Base-by-base conservation (phyloP, 2,888 invertebrate genomes). In the Amphipoea oculea region DNA sequence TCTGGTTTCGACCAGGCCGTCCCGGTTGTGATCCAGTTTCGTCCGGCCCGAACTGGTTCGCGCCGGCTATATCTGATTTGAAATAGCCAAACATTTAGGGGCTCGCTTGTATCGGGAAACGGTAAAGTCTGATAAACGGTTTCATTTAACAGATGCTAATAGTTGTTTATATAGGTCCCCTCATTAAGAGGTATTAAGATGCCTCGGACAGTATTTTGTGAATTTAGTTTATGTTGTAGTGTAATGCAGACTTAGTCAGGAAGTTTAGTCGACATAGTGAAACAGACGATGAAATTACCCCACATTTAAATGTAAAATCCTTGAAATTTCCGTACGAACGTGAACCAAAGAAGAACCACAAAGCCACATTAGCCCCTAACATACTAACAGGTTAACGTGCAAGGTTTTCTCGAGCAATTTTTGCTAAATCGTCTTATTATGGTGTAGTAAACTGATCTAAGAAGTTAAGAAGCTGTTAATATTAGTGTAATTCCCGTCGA, bases 1-100 rank as follows among this genome's bases (percentile, higher is more conserved):
- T 95, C 95, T 93, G 92, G 94, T 94, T 95, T 94, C 93, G 91
- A 92, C 94, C 94, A 90, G 94, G 94, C 93, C 91, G 91, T 88
- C 89, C 91, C 92, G 92, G 92, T 90, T 90, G 89, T 91, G 92
- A 93, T 93, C 91, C 91, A 90, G 91, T 90, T 91, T 92, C 90
- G 93, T 92, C 86, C 85, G 85, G 74, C 69, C 82, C 74, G 45
- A 87, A 87, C 82, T 73, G 84, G 89, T 84, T 81, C 67, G 45
- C 85, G 83, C 88, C 89, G 87, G 92, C 90, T 92, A 91, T 94
- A 94, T 94, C 95, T 94, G 94, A 94, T 95, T 95, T 94, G 92
- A 93, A 95, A 95, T 95, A 95, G 94, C 91, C 94, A 93, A 94
- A 92, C 91, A 92, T 90, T 93, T 91, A 87, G 86, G 86, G 81